Conservation (phyloP, 2,797 vertebrate genomes). For the Hafferia zeledoni region DNA sequence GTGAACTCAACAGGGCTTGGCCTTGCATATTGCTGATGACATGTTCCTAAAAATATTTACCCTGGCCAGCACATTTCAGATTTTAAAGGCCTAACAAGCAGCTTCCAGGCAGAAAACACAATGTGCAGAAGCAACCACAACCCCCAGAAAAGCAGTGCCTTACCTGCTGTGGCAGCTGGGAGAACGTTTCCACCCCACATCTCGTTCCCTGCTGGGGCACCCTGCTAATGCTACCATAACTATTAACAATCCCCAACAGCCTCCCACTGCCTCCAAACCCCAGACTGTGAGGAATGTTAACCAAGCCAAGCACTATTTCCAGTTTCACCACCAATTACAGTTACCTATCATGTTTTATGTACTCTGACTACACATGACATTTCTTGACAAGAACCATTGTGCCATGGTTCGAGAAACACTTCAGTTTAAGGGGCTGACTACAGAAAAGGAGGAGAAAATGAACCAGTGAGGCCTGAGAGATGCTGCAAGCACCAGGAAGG, state of each 20-base stretch:
- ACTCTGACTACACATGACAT: background rate
- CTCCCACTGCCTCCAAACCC: background rate
- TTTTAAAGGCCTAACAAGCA: background rate
- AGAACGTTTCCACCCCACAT: background rate
- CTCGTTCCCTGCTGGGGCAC: background rate
- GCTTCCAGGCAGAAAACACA: background rate
- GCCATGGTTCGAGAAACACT: background rate
- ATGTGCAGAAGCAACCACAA: rapidly evolving
- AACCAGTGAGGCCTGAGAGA: background rate
- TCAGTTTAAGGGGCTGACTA: background rate
- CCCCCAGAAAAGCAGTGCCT: background rate
- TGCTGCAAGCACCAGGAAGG: background rate
- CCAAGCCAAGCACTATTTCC: background rate
- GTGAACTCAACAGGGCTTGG: background rate
- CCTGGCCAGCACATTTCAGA: background rate
- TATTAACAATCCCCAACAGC: rapidly evolving
- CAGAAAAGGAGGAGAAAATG: background rate
- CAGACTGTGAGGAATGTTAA: background rate
- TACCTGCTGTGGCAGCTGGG: background rate
- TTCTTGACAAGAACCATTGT: background rate
- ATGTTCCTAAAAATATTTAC: background rate
- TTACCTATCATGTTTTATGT: rapidly evolving
- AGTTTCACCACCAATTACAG: background rate
- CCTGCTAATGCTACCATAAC: rapidly evolving
- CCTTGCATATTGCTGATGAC: background rate